Evolutionary conservation across 2,797 vertebrate species (phyloP).

Genomic region (Pipistrellus pipistrellus): DNA sequence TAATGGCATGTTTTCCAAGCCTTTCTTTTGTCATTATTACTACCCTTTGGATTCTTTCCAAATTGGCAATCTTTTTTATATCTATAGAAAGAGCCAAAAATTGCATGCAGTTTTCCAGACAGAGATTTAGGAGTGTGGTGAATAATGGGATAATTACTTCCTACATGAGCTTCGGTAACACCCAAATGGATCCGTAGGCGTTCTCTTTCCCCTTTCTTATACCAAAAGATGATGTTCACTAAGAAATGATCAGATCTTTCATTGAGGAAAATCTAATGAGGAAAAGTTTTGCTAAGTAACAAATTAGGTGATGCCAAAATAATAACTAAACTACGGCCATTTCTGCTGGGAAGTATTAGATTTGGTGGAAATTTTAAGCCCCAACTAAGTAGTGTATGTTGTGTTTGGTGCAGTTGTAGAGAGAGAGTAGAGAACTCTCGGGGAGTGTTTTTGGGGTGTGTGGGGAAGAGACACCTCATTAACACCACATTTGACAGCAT

Average conservation of each 20-base stretch:
- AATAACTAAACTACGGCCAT: constrained; percentile 20
- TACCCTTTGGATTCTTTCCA: constrained; percentile 69
- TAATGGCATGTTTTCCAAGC: constrained; percentile 67
- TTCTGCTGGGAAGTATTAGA: constrained; percentile 46
- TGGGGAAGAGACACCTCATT: not conserved
- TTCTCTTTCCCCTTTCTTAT: constrained; percentile 23
- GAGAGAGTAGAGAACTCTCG: not conserved
- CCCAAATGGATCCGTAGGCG: not conserved
- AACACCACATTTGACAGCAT: not conserved
- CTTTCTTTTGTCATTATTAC: constrained; percentile 63
- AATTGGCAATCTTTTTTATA: constrained; percentile 62
- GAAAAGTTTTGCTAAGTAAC: constrained; percentile 63
- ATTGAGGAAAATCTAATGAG: constrained; percentile 53
- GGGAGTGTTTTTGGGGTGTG: not conserved
- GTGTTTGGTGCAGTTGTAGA: not conserved
- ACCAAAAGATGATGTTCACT: not conserved
- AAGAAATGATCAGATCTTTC: constrained; percentile 34
- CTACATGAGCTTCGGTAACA: constrained; percentile 10
- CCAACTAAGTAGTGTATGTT: not conserved
- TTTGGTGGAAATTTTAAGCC: constrained; percentile 31
- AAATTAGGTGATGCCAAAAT: constrained; percentile 67
- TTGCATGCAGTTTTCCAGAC: constrained; percentile 22
- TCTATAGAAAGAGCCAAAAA: not conserved
- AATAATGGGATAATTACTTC: constrained; percentile 67
- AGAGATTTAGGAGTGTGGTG: not conserved